Evolutionary conservation across 2,113 vertebrate species (phyloP).

Genomic region (Drymodes brunneopygia): DNA sequence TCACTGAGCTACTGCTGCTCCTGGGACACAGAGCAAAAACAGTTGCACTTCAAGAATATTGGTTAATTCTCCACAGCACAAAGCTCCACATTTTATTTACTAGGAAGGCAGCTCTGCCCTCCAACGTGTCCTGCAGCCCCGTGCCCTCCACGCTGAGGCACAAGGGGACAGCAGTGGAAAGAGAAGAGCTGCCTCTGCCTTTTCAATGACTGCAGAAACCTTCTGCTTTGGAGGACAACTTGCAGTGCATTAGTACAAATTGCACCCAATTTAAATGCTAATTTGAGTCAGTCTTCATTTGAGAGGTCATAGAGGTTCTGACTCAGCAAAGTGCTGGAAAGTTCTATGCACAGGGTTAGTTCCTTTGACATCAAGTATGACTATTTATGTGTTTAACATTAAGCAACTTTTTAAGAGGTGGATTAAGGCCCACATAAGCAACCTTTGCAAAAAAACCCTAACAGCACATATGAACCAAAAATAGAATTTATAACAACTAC

Average conservation of each 20-base stretch:
- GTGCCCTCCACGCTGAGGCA: not conserved
- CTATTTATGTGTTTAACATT: slow-evolving; percentile 22
- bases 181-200: not conserved
- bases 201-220: not conserved
- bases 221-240: slow-evolving; percentile 42
- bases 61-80: not conserved
- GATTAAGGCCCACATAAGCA: not conserved
- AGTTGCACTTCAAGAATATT: not conserved
- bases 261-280: slow-evolving; percentile 59
- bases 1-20: slow-evolving; percentile 71
- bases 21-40: slow-evolving; percentile 9
- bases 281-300: slow-evolving; percentile 53
- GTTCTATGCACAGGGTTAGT: slow-evolving; percentile 7
- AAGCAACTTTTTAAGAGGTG: slow-evolving; percentile 2
- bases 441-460: not conserved
- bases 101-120: not conserved
- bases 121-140: not conserved
- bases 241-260: slow-evolving; percentile 40
- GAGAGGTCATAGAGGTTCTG: slow-evolving; percentile 31
- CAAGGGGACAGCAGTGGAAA: not conserved
- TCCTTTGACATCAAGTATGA: slow-evolving; percentile 7
- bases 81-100: not conserved
- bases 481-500: not conserved
- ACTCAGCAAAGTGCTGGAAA: slow-evolving; percentile 44
- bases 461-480: not conserved